Evolutionary conservation across 2,888 invertebrate species (phyloP), one percentile per base, ranked within the genome.

Genomic region (Pachymerium ferrugineum): DNA sequence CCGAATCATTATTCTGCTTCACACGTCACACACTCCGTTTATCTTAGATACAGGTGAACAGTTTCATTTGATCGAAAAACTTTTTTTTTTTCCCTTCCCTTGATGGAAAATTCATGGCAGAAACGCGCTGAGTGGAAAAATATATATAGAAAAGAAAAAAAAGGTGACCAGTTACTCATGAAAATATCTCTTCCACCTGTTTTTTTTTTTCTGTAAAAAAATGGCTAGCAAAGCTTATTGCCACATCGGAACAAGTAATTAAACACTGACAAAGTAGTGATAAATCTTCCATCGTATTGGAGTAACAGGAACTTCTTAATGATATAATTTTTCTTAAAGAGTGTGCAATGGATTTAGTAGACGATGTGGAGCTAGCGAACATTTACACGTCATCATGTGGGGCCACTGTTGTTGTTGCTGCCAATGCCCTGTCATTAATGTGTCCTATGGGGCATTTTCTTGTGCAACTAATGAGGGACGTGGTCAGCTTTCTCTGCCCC

Each of bases 331-430:
- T 28, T 62, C 62, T 28, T 28, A 28, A 28, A 62, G 62, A 62
- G 62, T 62, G 62, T 25, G 28, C 14, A 38, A 10, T 14, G 38
- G 38, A 38, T 16, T 38, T 62, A 28, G 28, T 62, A 28, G 28
- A 62, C 62, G 62, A 62, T 62, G 22, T 28, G 62, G 4, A 10
- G 62, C 25, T n/a, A 28, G 22, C 62, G 25, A 28, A 22, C 62
- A 62, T 62, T 62, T 62, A 28, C 62, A 62, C 62, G 62, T 62
- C 62, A 62, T 62, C 62, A 62, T 62, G 62, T 62, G 25, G 62
- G 28, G 62, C 62, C 22, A 28, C 62, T 62, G 28, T 28, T 62
- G 62, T 28, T 62, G 62, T 62, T 62, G 28, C 28, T 62, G 62
- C 28, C 25, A 62, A 62, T 62, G 62, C 62, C 62, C 28, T 62